These are phyloP conservation scores for Ptychochromis oligacanthus DNA, from an alignment of 2,113 vertebrate species.

Conservation along the genomic window DNA sequence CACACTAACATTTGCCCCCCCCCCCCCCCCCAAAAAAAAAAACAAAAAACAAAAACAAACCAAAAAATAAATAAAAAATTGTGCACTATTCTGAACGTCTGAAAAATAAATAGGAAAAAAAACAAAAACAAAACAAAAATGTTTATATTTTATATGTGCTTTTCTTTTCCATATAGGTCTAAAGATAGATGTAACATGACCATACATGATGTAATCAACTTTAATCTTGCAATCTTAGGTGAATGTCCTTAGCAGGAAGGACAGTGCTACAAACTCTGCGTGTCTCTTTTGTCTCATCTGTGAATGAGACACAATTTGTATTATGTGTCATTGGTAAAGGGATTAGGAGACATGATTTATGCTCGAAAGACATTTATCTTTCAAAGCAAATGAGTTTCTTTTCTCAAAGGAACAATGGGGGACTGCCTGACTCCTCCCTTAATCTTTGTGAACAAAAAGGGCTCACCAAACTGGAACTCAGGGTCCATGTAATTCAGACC, in stretches of 20 bases:
- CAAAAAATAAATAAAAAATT: too few species aligned
- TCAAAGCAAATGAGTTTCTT: constrained; percentile 83
- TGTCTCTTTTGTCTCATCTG: constrained; percentile 77
- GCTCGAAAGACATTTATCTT: constrained; percentile 81
- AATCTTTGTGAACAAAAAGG: constrained; percentile 80
- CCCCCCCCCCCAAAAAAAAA: too few species aligned
- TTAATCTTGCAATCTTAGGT: constrained; percentile 43
- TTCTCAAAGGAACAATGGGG: constrained; percentile 80
- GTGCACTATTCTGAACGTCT: too few species aligned
- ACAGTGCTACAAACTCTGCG: constrained; percentile 25
- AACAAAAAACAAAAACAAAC: too few species aligned
- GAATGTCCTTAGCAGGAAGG: constrained; percentile 41
- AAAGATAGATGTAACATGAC: constrained; percentile 13
- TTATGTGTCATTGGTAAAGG: constrained; percentile 80
- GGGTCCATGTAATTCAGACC: constrained; percentile 77
- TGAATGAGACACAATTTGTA: constrained; percentile 80
- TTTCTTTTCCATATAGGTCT: neutral
- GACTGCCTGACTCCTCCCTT: constrained; percentile 77
- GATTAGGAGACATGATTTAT: constrained; percentile 83
- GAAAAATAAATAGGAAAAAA: neutral
- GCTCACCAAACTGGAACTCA: constrained; percentile 75
- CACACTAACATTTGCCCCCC: neutral
- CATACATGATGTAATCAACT: constrained; percentile 24
- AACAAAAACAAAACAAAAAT: too few species aligned
- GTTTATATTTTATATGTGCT: neutral